Percentiles rank a stretch among this genome's conserved stretches.
Evolutionary conservation across 2,888 invertebrate genomes (phyloP).

Genomic region (Epirrhoe alternata): DNA sequence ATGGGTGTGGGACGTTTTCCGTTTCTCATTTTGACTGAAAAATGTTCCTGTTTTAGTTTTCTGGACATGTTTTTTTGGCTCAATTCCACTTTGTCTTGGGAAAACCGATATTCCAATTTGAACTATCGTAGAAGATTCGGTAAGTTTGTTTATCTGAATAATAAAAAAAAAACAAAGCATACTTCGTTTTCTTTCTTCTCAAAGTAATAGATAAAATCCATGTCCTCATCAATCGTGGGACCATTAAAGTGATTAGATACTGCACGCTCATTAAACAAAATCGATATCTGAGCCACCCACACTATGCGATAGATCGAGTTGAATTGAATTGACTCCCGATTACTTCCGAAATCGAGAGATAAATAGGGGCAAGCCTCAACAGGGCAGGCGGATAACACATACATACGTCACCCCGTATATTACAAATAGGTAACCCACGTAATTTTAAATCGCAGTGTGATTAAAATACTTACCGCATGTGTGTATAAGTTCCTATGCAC

Average conservation of each 20-base stretch:
- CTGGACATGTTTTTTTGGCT: neutral
- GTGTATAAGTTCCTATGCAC: neutral
- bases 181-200: neutral
- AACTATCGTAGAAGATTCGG: no score
- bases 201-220: conserved; percentile 51
- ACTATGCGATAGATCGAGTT: conserved; percentile 50
- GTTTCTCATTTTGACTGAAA: conserved; percentile 28
- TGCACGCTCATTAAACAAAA: conserved; percentile 61
- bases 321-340: conserved; percentile 46
- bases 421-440: neutral
- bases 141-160: no score
- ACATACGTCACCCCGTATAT: neutral
- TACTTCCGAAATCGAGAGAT: conserved; percentile 40
- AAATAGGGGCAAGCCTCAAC: conserved; percentile 41
- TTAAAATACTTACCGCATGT: neutral
- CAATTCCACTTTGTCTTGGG: neutral
- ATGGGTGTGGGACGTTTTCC: conserved; percentile 22
- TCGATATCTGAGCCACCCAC: conserved; percentile 68
- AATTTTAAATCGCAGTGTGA: neutral
- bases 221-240: conserved; percentile 70
- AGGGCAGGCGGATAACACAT: neutral
- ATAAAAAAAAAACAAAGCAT: no score
- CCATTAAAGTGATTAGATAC: conserved; percentile 79
- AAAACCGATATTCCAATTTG: no score
- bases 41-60: neutral